Evolutionary conservation across 2,797 vertebrate species (phyloP).

Genomic region (Anguilla obscura): DNA sequence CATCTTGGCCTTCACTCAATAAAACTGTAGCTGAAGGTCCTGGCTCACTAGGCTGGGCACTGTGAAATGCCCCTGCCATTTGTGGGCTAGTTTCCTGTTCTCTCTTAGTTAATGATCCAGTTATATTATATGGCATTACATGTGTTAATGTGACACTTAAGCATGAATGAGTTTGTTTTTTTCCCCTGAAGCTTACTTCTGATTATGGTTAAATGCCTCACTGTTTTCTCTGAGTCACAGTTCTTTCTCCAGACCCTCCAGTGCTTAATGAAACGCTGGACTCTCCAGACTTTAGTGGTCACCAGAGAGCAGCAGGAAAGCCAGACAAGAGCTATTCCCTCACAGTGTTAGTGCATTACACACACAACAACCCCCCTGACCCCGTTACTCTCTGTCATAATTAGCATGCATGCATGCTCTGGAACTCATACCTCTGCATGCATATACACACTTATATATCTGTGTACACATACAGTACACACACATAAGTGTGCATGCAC

Average conservation of each 20-base stretch:
- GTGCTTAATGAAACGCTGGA: not conserved
- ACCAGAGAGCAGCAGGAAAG: conserved; percentile 7
- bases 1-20: not conserved
- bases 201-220: conserved; percentile 25
- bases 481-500: not conserved
- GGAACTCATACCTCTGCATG: not conserved
- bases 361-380: not conserved
- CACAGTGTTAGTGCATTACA: not conserved
- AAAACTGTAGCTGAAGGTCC: not conserved
- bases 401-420: not conserved
- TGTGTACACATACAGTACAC: too few species aligned
- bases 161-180: not conserved
- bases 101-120: conserved; percentile 18
- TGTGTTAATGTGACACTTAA: conserved; percentile 13
- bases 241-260: not conserved
- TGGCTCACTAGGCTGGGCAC: not conserved
- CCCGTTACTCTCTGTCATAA: not conserved
- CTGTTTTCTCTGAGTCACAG: not conserved
- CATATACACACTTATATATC: not conserved
- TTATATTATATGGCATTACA: conserved; percentile 13
- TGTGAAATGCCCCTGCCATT: not conserved
- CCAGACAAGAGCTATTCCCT: not conserved
- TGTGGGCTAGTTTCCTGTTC: not conserved
- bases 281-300: conserved; percentile 10
- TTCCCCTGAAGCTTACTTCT: not conserved